These are phyloP conservation scores for Listronotus oregonensis DNA, from an alignment of 1,140 invertebrate species.

Conservation along the genomic window DNA sequence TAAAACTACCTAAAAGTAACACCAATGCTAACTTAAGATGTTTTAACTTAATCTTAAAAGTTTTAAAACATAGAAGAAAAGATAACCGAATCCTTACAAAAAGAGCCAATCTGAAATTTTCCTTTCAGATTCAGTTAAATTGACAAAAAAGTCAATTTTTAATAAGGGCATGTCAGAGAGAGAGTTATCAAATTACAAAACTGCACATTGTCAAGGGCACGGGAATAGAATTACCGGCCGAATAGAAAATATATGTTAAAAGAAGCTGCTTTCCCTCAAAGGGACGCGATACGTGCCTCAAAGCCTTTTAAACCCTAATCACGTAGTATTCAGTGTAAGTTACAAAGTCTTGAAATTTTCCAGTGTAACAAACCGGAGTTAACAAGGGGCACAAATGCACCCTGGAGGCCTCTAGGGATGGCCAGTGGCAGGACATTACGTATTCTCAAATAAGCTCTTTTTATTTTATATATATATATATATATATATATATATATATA, in stretches of 20 bases:
- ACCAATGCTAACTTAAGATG: too few relatives aligned
- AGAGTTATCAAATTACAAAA: neutral
- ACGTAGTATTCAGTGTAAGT: slow-evolving; percentile 37
- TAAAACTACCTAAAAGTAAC: too few relatives aligned
- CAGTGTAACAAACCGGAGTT: slow-evolving; percentile 45
- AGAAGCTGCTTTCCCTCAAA: slow-evolving; percentile 19
- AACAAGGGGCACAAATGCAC: slow-evolving; percentile 44
- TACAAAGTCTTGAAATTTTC: slow-evolving; percentile 44
- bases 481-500: too few relatives aligned
- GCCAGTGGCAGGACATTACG: slow-evolving; percentile 15
- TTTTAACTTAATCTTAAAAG: too few relatives aligned
- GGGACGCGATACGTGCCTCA: slow-evolving; percentile 20
- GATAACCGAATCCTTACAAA: too few relatives aligned
- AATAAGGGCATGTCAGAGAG: too few relatives aligned
- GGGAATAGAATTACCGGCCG: slow-evolving; percentile 3
- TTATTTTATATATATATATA: too few relatives aligned
- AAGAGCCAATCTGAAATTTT: too few relatives aligned
- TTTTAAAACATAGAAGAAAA: too few relatives aligned
- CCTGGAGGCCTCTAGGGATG: slow-evolving; percentile 28
- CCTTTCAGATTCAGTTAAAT: too few relatives aligned
- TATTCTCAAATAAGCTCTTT: too few relatives aligned
- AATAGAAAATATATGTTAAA: slow-evolving; percentile 21
- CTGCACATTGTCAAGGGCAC: neutral
- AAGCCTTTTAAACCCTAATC: slow-evolving; percentile 33
- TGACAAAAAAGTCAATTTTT: too few relatives aligned